Evolutionary conservation across 2,888 invertebrate genomes (phyloP), one percentile per base, ranked within the genome.

Genomic region (Chesias legatella): DNA sequence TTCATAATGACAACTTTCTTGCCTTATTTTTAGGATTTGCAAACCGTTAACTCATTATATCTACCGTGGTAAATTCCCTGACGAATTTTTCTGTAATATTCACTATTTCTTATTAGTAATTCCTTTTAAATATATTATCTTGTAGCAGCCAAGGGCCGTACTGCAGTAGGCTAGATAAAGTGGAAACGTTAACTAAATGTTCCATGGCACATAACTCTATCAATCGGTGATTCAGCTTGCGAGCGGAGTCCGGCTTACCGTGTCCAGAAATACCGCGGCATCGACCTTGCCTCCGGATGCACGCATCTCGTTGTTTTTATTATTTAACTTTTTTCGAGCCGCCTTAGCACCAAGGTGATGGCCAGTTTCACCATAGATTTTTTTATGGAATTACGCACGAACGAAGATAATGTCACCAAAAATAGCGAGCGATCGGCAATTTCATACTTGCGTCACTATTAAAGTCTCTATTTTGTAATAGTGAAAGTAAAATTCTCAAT

Each of bases 281-380:
- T 71, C 84, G 84, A 83, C 85, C 83, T 85, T 85, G 84, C 66
- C 67, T 78, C 63, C 61, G 69, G 71, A 68, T 81, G 82, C 79
- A 80, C 74, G 76, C 75, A 71, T 63, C 64, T 60, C 63, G 61
- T 73, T 81, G 78, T 80, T 80, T 81, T 81, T 79, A 78, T 80
- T 80, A 76, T 80, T 79, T 75, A 60, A 63, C 69, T 73, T 79
- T 81, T 81, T 78, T 67, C 63, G 62, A 56, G 51, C 57, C 64
- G 60, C 65, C 64, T 70, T 70, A 64, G 60, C 63, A 65, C 57
- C 75, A 82, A 83, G 83, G 84, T 83, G 82, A 84, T 59, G 82
- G 83, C 62, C 82, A 72, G 41, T 52, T 55, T 48, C 41, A 40
- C 48, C 28, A 33, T 30, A 42, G 25, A 33, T 43, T 54, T 52